Base-by-base conservation (phyloP, 2,888 invertebrate species). In the Agrochola lota region DNA sequence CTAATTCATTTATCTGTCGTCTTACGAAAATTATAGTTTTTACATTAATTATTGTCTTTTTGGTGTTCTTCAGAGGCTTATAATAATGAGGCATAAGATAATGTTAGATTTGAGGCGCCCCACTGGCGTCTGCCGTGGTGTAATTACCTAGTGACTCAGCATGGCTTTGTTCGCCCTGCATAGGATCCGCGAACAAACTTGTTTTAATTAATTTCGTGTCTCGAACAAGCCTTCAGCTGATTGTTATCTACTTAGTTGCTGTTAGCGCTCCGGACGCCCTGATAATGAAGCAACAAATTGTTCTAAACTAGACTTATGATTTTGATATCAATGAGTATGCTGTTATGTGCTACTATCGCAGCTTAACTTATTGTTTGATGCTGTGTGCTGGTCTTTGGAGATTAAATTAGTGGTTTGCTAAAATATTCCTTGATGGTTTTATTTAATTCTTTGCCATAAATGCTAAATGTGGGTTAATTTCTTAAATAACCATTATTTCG, bases 151-250 rank as follows among this genome's bases (percentile, higher is more conserved):
- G 95, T 96, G 96, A 96, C 93, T 96, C 96, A 96, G 96, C 96
- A 94, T 88, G 91, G 95, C 96, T 96, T 96, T 96, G 96, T 96
- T 95, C 95, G 91, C 94, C 94, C 94, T 95, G 96, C 95, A 96
- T 95, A 95, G 95, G 95, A 96, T 96, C 95, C 95, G 96, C 95
- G 95, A 96, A 95, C 96, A 96, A 96, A 96, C 96, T 96, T 96
- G 96, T 96, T 96, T 96, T 96, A 96, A 96, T 96, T 96, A 96
- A 96, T 96, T 96, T 96, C 96, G 95, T 96, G 96, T 96, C 96
- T 96, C 95, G 95, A 95, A 96, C 96, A 96, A 96, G 96, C 95
- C 95, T 95, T 94, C 93, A 94, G 94, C 93, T 94, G 96, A 96
- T 96, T 95, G 96, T 96, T 96, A 96, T 96, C 96, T 96, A 94